Base-by-base conservation (phyloP, 2,113 vertebrate species). In the Ailurus styani region DNA sequence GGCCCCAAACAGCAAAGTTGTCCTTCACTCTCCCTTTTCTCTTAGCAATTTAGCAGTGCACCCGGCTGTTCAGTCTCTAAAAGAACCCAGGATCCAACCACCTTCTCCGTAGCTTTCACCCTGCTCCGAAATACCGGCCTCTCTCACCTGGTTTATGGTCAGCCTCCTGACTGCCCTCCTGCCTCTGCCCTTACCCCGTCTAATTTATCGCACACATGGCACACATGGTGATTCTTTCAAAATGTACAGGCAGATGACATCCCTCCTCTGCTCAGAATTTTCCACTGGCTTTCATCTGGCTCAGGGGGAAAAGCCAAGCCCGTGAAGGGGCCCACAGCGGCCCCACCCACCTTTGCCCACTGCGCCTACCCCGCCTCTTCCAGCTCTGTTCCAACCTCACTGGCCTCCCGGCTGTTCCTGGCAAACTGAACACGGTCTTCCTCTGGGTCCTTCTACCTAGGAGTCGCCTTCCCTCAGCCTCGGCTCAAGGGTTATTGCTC, bases 311-410 rank as follows among this genome's bases (percentile, higher is more conserved):
- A 45, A 82, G 84, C 84, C 52, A 92, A 79, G 52, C 57, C 40
- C 15, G 27, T 1, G 13, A 2, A 34, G 50, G 12, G 10, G 52
- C 37, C 10, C 21, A 6, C 4, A 14, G 14, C 3, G 42, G 21
- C 21, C 60, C 64, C 0, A 25, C 55, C 29, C 1, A 20, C 50
- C 45, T n/a, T 54, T 13, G 37, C n/a, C 10, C 10, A 10, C 42
- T 14, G n/a, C 31, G 8, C 66, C 77, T 7, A 27, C 6, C n/a
- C 17, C 4, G 2, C 37, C 37, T 23, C 68, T 50, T 60, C 64
- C 0, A 20, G 57, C 75, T 42, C 72, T 9, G 23, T 45, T 45
- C 79, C 72, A 54, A 15, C 78, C 72, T 27, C n/a, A 7, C 3
- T 7, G 77, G 93, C 5, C 55, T n/a, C 45, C n/a, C 9, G 52